These are phyloP conservation scores for Castor canadensis DNA, from an alignment of 2,113 vertebrate genomes.

Conservation along the genomic window DNA sequence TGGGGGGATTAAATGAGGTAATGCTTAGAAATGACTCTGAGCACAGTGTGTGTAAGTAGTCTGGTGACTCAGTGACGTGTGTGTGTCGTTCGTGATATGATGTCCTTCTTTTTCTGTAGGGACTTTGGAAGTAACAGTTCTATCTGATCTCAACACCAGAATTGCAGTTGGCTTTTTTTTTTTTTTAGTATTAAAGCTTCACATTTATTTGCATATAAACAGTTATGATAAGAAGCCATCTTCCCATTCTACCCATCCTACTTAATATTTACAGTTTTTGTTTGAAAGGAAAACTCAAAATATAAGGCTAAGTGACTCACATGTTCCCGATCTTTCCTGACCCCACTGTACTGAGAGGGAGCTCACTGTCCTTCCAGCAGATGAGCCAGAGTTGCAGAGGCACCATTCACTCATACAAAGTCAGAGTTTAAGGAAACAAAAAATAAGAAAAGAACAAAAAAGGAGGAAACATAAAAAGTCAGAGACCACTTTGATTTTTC, in stretches of 20 bases:
- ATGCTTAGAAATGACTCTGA: neutral
- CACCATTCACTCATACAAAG: neutral
- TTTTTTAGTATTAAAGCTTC: neutral
- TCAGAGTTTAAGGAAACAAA: too few species aligned
- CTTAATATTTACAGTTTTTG: neutral
- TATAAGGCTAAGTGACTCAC: neutral
- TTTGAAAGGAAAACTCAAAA: constrained; percentile 21
- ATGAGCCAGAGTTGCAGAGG: neutral
- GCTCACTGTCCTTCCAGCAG: neutral
- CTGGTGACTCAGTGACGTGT: neutral
- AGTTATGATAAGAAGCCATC: constrained; percentile 49
- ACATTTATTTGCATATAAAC: neutral
- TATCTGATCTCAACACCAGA: neutral
- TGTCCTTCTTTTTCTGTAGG: neutral
- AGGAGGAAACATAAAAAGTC: too few species aligned
- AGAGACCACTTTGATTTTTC: too few species aligned
- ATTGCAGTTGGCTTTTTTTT: neutral
- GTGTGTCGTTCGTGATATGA: too few species aligned
- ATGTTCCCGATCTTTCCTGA: neutral
- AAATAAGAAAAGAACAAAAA: too few species aligned
- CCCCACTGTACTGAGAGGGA: neutral
- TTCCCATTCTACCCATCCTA: neutral
- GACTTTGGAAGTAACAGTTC: neutral
- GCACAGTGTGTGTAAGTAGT: neutral
- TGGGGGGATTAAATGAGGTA: too few species aligned